Evolutionary conservation across 2,888 invertebrate species (phyloP).

Genomic region (Itoplectis maculator): DNA sequence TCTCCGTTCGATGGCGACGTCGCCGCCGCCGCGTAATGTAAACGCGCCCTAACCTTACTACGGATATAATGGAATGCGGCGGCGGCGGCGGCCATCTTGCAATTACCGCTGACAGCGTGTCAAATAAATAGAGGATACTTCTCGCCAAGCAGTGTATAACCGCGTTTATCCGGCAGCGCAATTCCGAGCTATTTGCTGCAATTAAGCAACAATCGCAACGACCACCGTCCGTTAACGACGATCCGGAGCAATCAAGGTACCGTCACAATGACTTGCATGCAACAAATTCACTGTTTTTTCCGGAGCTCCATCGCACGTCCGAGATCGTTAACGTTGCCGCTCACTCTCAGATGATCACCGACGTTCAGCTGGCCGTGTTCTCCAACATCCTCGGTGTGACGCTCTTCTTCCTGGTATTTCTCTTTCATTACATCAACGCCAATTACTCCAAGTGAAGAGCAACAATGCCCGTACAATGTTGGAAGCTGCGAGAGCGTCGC

Average conservation of each 20-base stretch:
- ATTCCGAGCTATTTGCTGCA: conserved; percentile 8
- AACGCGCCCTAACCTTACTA: neutral
- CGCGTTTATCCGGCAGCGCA: conserved; percentile 1
- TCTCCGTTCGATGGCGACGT: neutral
- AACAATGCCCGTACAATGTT: neutral
- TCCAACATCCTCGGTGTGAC: conserved; percentile 98
- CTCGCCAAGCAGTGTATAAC: conserved; percentile 2
- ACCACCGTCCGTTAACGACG: neutral
- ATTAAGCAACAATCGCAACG: conserved; percentile 1
- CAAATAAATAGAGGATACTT: conserved; percentile 13
- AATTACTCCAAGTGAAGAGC: conserved; percentile 88
- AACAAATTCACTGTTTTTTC: neutral
- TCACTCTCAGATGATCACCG: conserved; percentile 93
- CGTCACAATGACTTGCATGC: neutral
- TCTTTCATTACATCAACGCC: conserved; percentile 98
- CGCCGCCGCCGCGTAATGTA: neutral
- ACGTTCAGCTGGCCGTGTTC: conserved; percentile 97
- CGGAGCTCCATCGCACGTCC: neutral
- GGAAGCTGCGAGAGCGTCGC: neutral
- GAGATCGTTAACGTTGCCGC: neutral
- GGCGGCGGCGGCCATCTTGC: neutral
- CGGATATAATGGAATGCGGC: neutral
- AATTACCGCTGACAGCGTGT: conserved; percentile 32
- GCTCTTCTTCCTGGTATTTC: conserved; percentile 95
- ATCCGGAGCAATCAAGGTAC: neutral